Conservation (phyloP, 1,140 invertebrate species). For the Drosophila melanica region DNA sequence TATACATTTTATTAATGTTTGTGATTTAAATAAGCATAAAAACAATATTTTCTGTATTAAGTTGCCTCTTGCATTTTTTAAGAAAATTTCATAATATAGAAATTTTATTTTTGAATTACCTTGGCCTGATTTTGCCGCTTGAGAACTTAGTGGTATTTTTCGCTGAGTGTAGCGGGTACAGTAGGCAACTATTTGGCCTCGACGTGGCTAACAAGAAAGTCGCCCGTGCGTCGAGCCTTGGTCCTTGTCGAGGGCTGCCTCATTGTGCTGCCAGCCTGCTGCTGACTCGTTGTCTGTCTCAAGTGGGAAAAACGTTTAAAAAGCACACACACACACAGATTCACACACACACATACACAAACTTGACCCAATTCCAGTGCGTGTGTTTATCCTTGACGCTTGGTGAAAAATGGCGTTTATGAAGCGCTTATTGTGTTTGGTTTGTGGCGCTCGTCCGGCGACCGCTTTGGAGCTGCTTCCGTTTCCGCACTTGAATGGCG, state of each 20-base stretch:
- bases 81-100: no score
- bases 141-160: no score
- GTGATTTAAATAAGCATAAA: no score
- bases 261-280: slow-evolving; percentile 13
- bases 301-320: slow-evolving; percentile 55
- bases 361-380: slow-evolving; percentile 71
- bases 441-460: slow-evolving; percentile 59
- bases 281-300: slow-evolving; percentile 50
- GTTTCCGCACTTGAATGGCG: slow-evolving; percentile 79
- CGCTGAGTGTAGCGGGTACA: slow-evolving; percentile 1
- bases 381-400: slow-evolving; percentile 58
- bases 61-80: no score
- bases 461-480: slow-evolving; percentile 61
- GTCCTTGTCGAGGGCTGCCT: slow-evolving; percentile 27
- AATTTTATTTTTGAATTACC: no score
- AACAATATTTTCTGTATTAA: no score
- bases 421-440: slow-evolving; percentile 82
- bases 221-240: slow-evolving; percentile 20
- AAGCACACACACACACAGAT: slow-evolving; percentile 37
- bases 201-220: slow-evolving; percentile 65
- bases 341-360: slow-evolving; percentile 33
- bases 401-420: slow-evolving; percentile 80
- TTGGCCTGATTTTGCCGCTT: no score
- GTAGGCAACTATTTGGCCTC: slow-evolving; percentile 50
- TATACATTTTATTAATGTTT: no score